phyloP scores from a whole-genome alignment of 2,797 vertebrate genomes.

The Cyclura pinguis region DNA sequence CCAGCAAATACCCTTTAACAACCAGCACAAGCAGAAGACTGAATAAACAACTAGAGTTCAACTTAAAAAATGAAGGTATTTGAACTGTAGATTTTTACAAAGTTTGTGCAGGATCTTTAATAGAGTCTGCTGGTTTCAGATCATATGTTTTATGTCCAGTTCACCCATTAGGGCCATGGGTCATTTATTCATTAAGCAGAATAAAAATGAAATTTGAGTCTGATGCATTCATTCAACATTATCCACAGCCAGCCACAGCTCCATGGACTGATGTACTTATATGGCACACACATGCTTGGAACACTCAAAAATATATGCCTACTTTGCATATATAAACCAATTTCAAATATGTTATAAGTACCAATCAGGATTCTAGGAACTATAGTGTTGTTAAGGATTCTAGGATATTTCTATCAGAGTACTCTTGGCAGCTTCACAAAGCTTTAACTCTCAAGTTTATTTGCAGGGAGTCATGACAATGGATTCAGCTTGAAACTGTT shows the following conservation, averaged over 20 bases:
- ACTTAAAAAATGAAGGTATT: conserved; percentile 12
- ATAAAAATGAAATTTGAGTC: background rate
- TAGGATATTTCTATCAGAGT: background rate
- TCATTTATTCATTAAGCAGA: background rate
- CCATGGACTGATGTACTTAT: background rate
- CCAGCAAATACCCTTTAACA: conserved; percentile 34
- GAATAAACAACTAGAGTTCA: fast-evolving
- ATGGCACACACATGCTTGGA: background rate
- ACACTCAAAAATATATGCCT: background rate
- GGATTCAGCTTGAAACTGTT: background rate
- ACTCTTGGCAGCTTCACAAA: background rate
- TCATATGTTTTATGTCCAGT: background rate
- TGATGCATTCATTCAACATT: background rate
- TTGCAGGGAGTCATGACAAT: background rate
- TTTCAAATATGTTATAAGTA: background rate
- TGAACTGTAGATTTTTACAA: background rate
- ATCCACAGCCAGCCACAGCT: background rate
- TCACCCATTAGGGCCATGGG: background rate
- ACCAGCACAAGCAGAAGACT: conserved; percentile 15
- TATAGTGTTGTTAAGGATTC: background rate
- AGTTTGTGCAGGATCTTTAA: conserved; percentile 13
- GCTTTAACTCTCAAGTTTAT: background rate
- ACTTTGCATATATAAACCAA: background rate
- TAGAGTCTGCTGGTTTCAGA: background rate
- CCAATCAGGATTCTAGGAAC: background rate